Evolutionary conservation across 2,797 vertebrate genomes (phyloP), one percentile per base, ranked within the genome.

Genomic region (Anguilla anguilla): DNA sequence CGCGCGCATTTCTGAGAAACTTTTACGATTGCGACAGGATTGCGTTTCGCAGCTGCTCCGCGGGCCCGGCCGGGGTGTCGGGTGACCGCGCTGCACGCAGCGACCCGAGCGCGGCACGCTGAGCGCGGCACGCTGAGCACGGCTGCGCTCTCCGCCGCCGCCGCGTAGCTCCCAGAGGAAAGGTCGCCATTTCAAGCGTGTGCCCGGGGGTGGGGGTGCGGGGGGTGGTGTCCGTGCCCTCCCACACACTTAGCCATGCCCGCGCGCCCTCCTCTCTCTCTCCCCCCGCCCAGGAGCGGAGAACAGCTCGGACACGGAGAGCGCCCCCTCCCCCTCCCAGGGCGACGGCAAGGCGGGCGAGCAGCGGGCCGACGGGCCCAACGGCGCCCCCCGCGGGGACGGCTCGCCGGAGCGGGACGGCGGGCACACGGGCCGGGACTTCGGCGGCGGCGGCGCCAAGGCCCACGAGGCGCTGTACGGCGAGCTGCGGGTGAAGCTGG

Each of bases 221-320:
- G 2, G 39, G 39, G 39, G 0, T 39, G 39, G 0, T 39, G 0
- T 83, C 74, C 59, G 69, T 86, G 43, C 88, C 82, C 25, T 53
- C 51, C 46, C 59, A 43, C 84, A 39, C 28, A 4, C 6, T 43
- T 81, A 17, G 49, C 64, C 67, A 43, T 59, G 61, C 25, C 85
- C 43, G 67, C 28, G 22, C 55, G 3, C 87, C 79, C 88, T 83
- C 74, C 6, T 15, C 87, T 43, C 28, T 88, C 59, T 89, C 9
- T 72, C 6, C 90, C n/a, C 22, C 83, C 87, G 79, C 90, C 86
- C 91, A 99, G 98, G 97, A 93, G 98, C 96, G 84, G 98, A 99
- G 92, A 99, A 99, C 95, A 99, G 98, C 96, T 99, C 99, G 55
- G 99, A 99, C 92, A 99, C 99, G 83, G 99, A 99, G 95, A 99